Base-by-base conservation (phyloP, 2,797 vertebrate genomes). In the Trachops cirrhosus region DNA sequence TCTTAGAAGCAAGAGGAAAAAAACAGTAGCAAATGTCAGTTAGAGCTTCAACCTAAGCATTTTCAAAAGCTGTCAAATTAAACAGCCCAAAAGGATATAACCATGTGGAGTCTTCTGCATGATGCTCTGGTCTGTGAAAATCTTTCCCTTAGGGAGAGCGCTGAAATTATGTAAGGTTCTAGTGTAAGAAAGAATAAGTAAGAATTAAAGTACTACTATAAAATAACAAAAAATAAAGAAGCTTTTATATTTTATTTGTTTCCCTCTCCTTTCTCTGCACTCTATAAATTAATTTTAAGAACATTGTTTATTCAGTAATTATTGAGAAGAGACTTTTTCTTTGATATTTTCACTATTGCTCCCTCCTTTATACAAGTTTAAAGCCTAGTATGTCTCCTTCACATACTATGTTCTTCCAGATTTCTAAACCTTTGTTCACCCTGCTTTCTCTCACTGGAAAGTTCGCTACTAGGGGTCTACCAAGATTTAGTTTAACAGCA, bases 31-130 rank as follows among this genome's bases (percentile, higher is more conserved):
- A 86, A 94, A 92, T 96, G 75, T 3, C 68, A 26, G 86, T 3
- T 92, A 80, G 96, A 86, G 22, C 75, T 95, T 97, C 73, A 67
- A 82, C 52, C 89, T n/a, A 71, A 78, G 78, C 91, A 93, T 70
- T 24, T 80, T 94, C n/a, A 96, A 93, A 85, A 96, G 26, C 77
- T 19, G 32, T 59, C 93, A 62, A 85, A 90, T 97, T 94, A 97
- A 97, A 95, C 41, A 89, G 32, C 50, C 41, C 80, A 82, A 86
- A 87, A 75, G 59, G 89, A 95, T 50, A 44, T 52, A 74, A 39
- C 37, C 7, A 1, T 57, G 24, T 18, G 0, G 39, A 97, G 52
- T 41, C 85, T 34, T 88, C 88, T 91, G 22, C 21, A 34, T n/a
- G 44, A 80, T 73, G 16, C 4, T 92, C 19, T 80, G 9, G 7